Conservation (phyloP, 2,888 invertebrate species). For the Apamea crenata region DNA sequence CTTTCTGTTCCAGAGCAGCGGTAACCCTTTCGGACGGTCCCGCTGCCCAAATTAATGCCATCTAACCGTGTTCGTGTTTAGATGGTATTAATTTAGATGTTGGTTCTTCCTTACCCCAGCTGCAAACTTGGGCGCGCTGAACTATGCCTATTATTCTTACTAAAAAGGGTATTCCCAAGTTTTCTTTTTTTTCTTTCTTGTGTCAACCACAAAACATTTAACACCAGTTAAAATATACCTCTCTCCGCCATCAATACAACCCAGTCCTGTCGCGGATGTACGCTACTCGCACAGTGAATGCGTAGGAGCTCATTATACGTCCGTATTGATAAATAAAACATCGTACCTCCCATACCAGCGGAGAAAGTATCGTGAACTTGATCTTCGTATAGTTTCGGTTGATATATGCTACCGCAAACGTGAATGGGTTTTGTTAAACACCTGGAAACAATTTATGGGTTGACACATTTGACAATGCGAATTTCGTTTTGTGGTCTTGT, state of each 20-base stretch:
- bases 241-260: conserved; percentile 44
- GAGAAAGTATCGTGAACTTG: conserved; percentile 75
- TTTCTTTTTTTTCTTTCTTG: neutral
- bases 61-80: neutral
- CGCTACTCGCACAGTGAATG: conserved; percentile 55
- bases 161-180: neutral
- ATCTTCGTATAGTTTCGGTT: conserved; percentile 54
- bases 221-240: neutral
- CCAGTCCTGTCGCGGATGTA: conserved; percentile 57
- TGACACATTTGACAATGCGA: neutral
- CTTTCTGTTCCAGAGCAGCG: too few species aligned
- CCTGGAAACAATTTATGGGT: neutral
- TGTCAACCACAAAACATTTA: neutral
- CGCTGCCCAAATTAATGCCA: neutral
- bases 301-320: conserved; percentile 64
- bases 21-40: too few species aligned
- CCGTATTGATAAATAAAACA: conserved; percentile 69
- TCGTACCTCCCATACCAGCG: conserved; percentile 60
- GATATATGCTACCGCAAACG: conserved; percentile 14
- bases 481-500: conserved; percentile 1
- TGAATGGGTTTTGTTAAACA: conserved; percentile 26
- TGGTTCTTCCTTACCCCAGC: neutral
- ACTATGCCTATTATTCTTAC: neutral
- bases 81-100: too few species aligned
- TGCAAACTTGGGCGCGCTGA: neutral